phyloP scores from a whole-genome alignment of 2,888 invertebrate genomes.

The Lycocerus yunnanus region DNA sequence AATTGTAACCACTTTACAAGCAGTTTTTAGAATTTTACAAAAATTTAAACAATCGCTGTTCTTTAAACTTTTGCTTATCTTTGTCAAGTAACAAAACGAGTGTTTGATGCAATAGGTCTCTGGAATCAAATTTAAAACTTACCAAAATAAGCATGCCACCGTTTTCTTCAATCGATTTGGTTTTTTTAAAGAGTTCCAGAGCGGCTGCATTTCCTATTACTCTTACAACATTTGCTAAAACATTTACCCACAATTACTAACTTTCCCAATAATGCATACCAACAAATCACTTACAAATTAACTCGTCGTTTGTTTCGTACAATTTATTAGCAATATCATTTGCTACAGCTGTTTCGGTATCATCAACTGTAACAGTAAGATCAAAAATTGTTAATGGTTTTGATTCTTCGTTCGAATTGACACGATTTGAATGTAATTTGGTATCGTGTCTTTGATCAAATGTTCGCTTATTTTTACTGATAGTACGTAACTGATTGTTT shows the following conservation, averaged over 20 bases:
- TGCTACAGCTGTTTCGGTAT: slow-evolving; percentile 65
- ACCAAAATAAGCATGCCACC: slow-evolving; percentile 89
- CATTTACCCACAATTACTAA: neutral
- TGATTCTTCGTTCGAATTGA: slow-evolving; percentile 48
- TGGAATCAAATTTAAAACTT: slow-evolving; percentile 40
- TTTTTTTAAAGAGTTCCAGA: slow-evolving; percentile 75
- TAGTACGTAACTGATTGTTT: slow-evolving; percentile 55
- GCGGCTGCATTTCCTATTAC: slow-evolving; percentile 74
- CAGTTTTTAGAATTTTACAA: too few species aligned
- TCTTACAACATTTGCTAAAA: slow-evolving; percentile 69
- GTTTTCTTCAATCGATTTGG: slow-evolving; percentile 78
- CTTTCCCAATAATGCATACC: neutral
- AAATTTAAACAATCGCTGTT: too few species aligned
- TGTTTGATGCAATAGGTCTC: too few species aligned
- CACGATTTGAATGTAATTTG: slow-evolving; percentile 62
- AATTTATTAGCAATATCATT: slow-evolving; percentile 75
- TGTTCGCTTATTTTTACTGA: slow-evolving; percentile 61
- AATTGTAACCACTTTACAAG: too few species aligned
- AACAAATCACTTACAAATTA: slow-evolving; percentile 64
- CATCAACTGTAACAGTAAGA: slow-evolving; percentile 59
- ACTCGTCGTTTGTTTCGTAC: slow-evolving; percentile 72
- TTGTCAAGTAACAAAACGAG: too few species aligned
- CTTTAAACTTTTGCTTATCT: too few species aligned
- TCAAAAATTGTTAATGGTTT: slow-evolving; percentile 63
- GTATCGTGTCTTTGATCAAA: slow-evolving; percentile 63